Base-by-base conservation (phyloP, 1,140 invertebrate species). In the Saccostrea cuccullata region DNA sequence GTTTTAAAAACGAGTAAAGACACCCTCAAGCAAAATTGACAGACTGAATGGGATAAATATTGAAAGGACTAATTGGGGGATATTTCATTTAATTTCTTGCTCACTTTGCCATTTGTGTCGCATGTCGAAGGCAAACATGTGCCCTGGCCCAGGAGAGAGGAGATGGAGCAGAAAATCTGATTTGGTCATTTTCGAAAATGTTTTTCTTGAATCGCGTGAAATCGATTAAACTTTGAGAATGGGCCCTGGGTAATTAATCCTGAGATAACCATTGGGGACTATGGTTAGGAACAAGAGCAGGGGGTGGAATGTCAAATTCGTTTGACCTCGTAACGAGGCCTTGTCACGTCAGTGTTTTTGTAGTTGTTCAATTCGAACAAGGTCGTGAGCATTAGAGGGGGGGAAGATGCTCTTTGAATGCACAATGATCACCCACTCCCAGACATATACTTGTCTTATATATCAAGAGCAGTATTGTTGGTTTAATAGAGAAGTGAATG, bases 21-120 rank as follows among this genome's bases (percentile, higher is more conserved):
- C 70, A 30, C 70, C 70, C 70, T 77, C 70, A 36, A 77, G 70
- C 70, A 77, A 47, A 77, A 9, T 77, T 77, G 70, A 77, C 70
- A 77, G 70, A 13, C 26, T 77, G 23, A 77, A 77, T 36, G 70
- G 30, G n/a, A 77, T 77, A 77, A 36, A 77, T 77, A 77, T 77
- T 77, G 70, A 77, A 36, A 36, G 30, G 70, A 77, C 70, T 77
- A 77, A 77, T 77, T 77, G 70, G 70, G 30, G 70, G 30, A 36
- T 77, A 26, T 77, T 77, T 77, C 70, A 77, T 77, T 77, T 77
- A 26, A 26, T 77, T 77, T 77, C 70, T 30, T 77, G 70, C 70
- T 30, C 26, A 26, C 70, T 77, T n/a, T 77, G 70, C 70, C 70
- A 77, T 77, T 77, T 77, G 26, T 77, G 70, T 12, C 26, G 30